A percentile compares a stretch with the other conserved stretches of the same genome.
phyloP scores from a whole-genome alignment of 2,888 invertebrate species.

The Papilio demoleus region DNA sequence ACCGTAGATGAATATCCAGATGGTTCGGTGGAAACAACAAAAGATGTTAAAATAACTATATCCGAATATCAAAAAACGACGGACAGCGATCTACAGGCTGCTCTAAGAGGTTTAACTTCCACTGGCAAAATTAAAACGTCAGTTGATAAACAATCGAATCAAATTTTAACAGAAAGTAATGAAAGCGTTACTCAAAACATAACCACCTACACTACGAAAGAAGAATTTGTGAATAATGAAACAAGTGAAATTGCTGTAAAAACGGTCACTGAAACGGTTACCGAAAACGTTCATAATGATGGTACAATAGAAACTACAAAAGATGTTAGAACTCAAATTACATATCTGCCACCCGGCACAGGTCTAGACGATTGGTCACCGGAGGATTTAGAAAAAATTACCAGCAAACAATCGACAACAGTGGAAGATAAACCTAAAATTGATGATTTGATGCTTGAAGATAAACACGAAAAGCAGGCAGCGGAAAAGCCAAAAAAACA shows the following conservation, averaged over 20 bases:
- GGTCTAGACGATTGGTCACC: constrained; percentile 77
- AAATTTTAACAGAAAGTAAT: constrained; percentile 69
- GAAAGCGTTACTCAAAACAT: constrained; percentile 74
- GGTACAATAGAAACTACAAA: constrained; percentile 77
- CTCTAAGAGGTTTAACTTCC: constrained; percentile 66
- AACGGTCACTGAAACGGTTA: constrained; percentile 76
- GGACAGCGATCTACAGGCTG: constrained; percentile 75
- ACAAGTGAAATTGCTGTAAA: constrained; percentile 75
- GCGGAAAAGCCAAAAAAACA: constrained; percentile 67
- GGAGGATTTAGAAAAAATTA: constrained; percentile 72
- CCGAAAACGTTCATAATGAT: constrained; percentile 71
- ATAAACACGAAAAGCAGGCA: constrained; percentile 53
- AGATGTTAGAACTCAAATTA: constrained; percentile 78
- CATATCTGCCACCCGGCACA: constrained; percentile 76
- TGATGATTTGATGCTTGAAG: constrained; percentile 55
- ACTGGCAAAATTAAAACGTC: constrained; percentile 76
- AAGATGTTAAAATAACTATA: constrained; percentile 80
- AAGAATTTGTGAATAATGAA: constrained; percentile 69
- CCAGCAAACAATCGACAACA: constrained; percentile 62
- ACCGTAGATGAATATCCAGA: constrained; percentile 78
- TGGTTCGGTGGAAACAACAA: constrained; percentile 82
- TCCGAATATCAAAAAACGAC: constrained; percentile 79
- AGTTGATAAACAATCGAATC: constrained; percentile 78
- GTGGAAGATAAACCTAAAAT: constrained; percentile 57
- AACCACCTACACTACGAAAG: constrained; percentile 74